These are phyloP conservation scores for Nemurella pictetii DNA, from an alignment of 2,888 invertebrate species.

Conservation along the genomic window DNA sequence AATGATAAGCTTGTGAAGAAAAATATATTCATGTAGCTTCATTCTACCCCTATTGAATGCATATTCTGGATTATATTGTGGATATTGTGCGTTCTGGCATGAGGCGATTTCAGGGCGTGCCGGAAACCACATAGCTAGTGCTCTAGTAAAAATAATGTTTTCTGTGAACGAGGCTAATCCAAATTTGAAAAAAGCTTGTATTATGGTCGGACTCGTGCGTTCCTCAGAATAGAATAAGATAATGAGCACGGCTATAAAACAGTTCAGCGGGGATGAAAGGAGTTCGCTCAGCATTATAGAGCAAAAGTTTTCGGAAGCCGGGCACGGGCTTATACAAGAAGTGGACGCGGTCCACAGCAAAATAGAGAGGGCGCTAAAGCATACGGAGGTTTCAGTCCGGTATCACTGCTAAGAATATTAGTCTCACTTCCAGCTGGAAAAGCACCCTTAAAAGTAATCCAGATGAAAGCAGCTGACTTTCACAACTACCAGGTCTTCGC, in stretches of 20 bases:
- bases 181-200: conserved; percentile 35
- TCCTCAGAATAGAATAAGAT: conserved; percentile 39
- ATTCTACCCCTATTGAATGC: too few species aligned
- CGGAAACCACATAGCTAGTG: conserved; percentile 19
- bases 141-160: not conserved
- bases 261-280: not conserved
- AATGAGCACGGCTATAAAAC: conserved; percentile 36
- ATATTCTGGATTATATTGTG: too few species aligned
- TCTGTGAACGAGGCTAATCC: conserved; percentile 24
- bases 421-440: not conserved
- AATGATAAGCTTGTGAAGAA: too few species aligned
- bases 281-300: not conserved
- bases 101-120: not conserved
- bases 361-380: conserved; percentile 7
- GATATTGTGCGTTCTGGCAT: conserved; percentile 16
- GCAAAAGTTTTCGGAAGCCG: conserved; percentile 16
- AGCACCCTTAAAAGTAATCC: not conserved
- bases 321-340: conserved; percentile 17
- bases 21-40: too few species aligned
- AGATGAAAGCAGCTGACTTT: conserved; percentile 7
- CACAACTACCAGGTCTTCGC: conserved; percentile 57
- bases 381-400: conserved; percentile 7
- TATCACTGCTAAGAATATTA: not conserved
- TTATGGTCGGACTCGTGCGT: conserved; percentile 41
- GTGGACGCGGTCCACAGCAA: conserved; percentile 16